These are phyloP conservation scores for Diarsia mendica DNA, from an alignment of 2,888 invertebrate species.

Conservation along the genomic window DNA sequence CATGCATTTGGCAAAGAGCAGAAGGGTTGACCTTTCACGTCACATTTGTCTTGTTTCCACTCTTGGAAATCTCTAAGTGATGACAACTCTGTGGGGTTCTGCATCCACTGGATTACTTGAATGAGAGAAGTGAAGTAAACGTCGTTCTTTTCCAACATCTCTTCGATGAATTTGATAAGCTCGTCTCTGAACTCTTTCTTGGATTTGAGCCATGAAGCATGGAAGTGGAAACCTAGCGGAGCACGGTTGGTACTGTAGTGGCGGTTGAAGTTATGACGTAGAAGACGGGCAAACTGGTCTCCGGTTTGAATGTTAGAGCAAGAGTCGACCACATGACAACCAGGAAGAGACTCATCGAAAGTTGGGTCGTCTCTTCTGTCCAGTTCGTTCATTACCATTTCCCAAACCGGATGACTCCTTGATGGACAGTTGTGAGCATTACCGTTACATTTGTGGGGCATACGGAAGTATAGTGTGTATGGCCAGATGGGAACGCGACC, in stretches of 20 bases:
- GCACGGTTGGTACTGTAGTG: conserved; percentile 98
- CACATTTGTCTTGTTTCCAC: conserved; percentile 98
- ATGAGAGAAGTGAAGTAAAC: conserved; percentile 98
- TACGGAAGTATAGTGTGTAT: conserved; percentile 98
- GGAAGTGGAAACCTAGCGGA: conserved; percentile 97
- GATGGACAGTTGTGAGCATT: conserved; percentile 98
- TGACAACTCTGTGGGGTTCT: conserved; percentile 96
- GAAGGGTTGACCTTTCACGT: conserved; percentile 97
- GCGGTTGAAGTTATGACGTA: conserved; percentile 98
- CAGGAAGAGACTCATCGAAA: conserved; percentile 97
- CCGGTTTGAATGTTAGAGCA: conserved; percentile 98
- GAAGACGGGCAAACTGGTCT: conserved; percentile 96
- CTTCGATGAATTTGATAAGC: conserved; percentile 97
- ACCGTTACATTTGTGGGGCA: conserved; percentile 98
- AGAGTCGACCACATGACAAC: conserved; percentile 98
- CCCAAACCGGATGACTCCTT: conserved; percentile 97
- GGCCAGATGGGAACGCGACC: conserved; percentile 98
- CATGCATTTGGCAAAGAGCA: conserved; percentile 98
- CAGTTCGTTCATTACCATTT: conserved; percentile 98
- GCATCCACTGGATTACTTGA: conserved; percentile 98
- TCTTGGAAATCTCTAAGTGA: conserved; percentile 97
- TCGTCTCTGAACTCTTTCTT: conserved; percentile 98
- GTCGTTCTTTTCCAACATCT: conserved; percentile 96
- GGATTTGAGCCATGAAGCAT: conserved; percentile 98
- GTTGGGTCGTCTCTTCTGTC: conserved; percentile 98